Evolutionary conservation across 1,140 invertebrate genomes (phyloP), one percentile per base, ranked within the genome.

Genomic region (Cryptotermes secundus): DNA sequence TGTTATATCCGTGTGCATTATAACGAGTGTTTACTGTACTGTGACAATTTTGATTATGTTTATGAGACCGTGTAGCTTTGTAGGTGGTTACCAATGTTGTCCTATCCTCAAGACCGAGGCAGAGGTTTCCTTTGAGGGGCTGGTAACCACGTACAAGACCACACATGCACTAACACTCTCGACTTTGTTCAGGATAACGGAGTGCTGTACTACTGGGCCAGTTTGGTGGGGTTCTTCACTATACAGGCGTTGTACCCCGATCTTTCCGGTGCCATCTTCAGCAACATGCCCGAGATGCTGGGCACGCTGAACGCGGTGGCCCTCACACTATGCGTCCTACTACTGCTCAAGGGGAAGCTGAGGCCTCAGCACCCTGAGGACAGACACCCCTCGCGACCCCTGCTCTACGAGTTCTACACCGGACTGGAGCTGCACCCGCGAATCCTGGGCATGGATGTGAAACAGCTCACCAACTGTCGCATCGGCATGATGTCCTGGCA

Each of bases 401-500:
- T 49, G 49, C 49, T 72, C 72, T 84, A 80, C 87, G 90, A 93
- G 85, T 93, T 92, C 87, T 93, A 92, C 88, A 90, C 92, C 86
- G 93, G 93, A 1, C 92, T 91, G 79, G 92, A 93, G 87, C 87
- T 93, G 0, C 93, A 93, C 87, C 92, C 92, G 3, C 87, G 90
- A 34, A 86, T 93, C 0, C 86, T 89, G 3, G 90, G 89, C n/a
- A 88, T 92, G 12, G 90, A 92, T 86, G 88, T 91, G 24, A 92
- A 92, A 83, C 90, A 91, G 86, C 86, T 90, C 53, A 90, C 89
- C 35, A 90, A 90, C 84, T 90, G 90, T 86, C 87, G 93, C 22
- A 90, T 94, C 85, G 93, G 93, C 80, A 89, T 93, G 89, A 92
- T 92, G 86, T 87, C 90, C 6, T 94, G 93, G 93, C 91, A 93